These are phyloP conservation scores for Anorthoa munda DNA, from an alignment of 2,888 invertebrate species.

Conservation along the genomic window DNA sequence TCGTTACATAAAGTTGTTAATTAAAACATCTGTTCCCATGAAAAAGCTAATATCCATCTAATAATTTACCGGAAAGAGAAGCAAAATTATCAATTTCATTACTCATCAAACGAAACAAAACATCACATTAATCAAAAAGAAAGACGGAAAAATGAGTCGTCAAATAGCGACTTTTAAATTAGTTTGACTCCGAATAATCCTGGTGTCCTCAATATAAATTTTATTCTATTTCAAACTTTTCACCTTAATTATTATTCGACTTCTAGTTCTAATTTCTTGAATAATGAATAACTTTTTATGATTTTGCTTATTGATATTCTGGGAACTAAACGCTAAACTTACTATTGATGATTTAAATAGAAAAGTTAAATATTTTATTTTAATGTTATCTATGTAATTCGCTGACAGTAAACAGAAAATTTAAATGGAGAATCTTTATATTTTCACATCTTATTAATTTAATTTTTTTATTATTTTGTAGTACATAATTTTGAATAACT, in stretches of 20 bases:
- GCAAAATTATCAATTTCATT: not conserved
- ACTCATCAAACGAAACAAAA: constrained; percentile 1
- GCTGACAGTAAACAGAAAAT: no score
- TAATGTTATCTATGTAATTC: not conserved
- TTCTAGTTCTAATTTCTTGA: constrained; percentile 28
- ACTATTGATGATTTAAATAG: constrained; percentile 24
- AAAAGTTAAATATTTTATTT: not conserved
- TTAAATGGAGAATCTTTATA: no score
- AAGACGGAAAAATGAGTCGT: constrained; percentile 11
- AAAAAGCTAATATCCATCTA: not conserved
- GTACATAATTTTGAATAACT: no score
- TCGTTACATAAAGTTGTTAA: not conserved
- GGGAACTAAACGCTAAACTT: not conserved
- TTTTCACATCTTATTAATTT: no score
- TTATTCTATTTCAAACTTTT: constrained; percentile 51
- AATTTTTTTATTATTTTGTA: no score
- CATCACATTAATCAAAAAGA: no score
- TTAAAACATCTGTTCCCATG: not conserved
- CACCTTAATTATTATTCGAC: constrained; percentile 38
- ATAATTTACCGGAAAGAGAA: not conserved
- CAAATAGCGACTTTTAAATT: constrained; percentile 52
- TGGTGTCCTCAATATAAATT: constrained; percentile 48
- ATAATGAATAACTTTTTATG: constrained; percentile 42
- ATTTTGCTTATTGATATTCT: constrained; percentile 31
- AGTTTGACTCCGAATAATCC: constrained; percentile 41